Evolutionary conservation across 2,797 vertebrate genomes (phyloP), one percentile per base, ranked within the genome.

Genomic region (Falco rusticolus): DNA sequence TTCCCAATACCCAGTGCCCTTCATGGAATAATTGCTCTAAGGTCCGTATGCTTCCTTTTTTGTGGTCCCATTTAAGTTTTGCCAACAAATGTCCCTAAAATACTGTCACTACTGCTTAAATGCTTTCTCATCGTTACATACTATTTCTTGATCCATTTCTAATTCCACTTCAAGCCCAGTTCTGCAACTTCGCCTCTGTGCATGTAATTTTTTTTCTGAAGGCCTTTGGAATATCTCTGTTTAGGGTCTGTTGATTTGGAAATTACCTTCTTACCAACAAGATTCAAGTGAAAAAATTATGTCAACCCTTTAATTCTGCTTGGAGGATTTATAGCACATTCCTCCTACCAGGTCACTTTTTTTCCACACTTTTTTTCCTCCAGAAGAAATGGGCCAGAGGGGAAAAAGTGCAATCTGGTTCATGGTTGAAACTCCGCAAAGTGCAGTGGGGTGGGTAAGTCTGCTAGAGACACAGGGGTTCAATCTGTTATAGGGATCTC

Each of bases 11-110:
- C 56, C 65, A 61, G 39, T 79, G 21, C 19, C 25, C 64, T 72
- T 93, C 79, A 71, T 91, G 84, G 93, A 96, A 71, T n/a, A 81
- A 71, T 80, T 89, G 43, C 47, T 92, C 69, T 71, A 84, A 94
- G 83, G 80, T 87, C 28, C 31, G 33, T 50, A 33, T 5, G 5
- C 39, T 91, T 88, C 57, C 41, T 54, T 89, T 88, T 68, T 51
- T 70, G 48, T 74, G 41, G 66, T 77, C 43, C 81, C 41, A n/a
- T 84, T 87, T 77, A 84, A 48, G 34, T 92, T 96, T 92, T 74
- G 59, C 37, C 63, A 92, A 61, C 48, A 92, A 93, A 89, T 45
- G 29, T 86, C 37, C 43, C 78, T 70, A 69, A 71, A 93, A 89
- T 66, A 60, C 54, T 50, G 39, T 48, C 60, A 70, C 41, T 39